Evolutionary conservation across 2,113 vertebrate species (phyloP).

Genomic region (Hypomesus transpacificus): DNA sequence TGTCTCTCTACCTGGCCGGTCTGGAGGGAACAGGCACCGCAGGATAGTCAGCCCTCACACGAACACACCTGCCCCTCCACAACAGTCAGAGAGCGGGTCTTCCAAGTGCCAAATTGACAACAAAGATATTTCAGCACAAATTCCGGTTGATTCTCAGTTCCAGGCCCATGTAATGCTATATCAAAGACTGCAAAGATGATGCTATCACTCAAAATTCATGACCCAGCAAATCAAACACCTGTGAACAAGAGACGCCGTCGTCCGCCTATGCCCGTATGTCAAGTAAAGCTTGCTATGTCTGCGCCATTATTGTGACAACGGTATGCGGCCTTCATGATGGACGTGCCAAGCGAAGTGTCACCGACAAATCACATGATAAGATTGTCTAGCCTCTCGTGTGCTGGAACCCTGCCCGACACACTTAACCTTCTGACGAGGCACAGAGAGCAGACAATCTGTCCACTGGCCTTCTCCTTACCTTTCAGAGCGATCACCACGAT

Average conservation of each 20-base stretch:
- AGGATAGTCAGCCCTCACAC: no score
- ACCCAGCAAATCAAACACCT: slow-evolving; percentile 1
- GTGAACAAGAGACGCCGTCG: background rate
- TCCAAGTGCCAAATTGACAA: no score
- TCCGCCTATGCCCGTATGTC: no score
- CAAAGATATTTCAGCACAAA: no score
- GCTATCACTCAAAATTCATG: slow-evolving; percentile 1
- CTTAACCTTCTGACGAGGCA: slow-evolving; percentile 45
- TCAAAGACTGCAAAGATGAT: background rate
- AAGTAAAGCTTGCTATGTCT: no score
- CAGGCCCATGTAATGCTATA: background rate
- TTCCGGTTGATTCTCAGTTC: background rate
- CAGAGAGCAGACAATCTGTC: slow-evolving; percentile 54
- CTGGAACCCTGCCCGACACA: slow-evolving; percentile 41
- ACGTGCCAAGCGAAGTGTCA: background rate
- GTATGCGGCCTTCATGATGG: background rate
- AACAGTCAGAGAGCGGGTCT: no score
- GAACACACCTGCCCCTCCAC: no score
- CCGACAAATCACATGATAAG: slow-evolving; percentile 39
- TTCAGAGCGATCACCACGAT: slow-evolving; percentile 10
- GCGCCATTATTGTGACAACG: no score
- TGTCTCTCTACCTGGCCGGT: background rate
- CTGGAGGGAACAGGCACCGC: no score
- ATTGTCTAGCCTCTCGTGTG: slow-evolving; percentile 29
- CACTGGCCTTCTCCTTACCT: slow-evolving; percentile 51